Base-by-base conservation (phyloP, 2,888 invertebrate genomes). In the Gymnosoma rotundatum region DNA sequence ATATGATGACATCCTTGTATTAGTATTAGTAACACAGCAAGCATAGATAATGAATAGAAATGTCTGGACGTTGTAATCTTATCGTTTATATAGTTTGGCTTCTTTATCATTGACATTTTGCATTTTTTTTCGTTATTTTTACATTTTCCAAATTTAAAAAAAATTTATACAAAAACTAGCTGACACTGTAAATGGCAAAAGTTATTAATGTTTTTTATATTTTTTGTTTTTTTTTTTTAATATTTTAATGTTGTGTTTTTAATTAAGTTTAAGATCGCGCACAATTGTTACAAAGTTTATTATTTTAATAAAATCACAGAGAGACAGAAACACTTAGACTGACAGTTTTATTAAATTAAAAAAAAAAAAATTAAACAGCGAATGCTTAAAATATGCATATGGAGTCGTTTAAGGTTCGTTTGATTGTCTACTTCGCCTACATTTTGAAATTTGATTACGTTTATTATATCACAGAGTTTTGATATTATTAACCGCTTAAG, bases 101-200 rank as follows among this genome's bases (percentile, higher is more conserved):
- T 64, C 72, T 64, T 85, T 64, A 82, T 70, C 63, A 58, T 78
- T 83, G 82, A 70, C 85, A 83, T 86, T 86, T 84, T 79, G 79
- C 67, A 79, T 76, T 73, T 78, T 81, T n/a, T 84, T 73, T 36
- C 58, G 21, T 25, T 69, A 36, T 60, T 25, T 73, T 78, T 74
- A 82, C 84, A 84, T 84, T 81, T 84, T 81, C 32, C 36, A 50
- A 83, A 61, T 50, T 61, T 32, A 1, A 7, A 7, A 6, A 50
- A 38, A 54, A 52, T 42, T 58, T 32, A 64, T 64, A 52, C 20
- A 32, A 38, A 52, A 21, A 48, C 7, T 12, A 50, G 21, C 52
- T 52, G 78, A 64, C 69, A 36, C 75, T 75, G 63, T 45, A 83
- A 79, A 67, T 58, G 61, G 48, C 36, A 50, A 76, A 58, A n/a